Conservation (phyloP, 2,888 invertebrate genomes). For the Euplexia lucipara region DNA sequence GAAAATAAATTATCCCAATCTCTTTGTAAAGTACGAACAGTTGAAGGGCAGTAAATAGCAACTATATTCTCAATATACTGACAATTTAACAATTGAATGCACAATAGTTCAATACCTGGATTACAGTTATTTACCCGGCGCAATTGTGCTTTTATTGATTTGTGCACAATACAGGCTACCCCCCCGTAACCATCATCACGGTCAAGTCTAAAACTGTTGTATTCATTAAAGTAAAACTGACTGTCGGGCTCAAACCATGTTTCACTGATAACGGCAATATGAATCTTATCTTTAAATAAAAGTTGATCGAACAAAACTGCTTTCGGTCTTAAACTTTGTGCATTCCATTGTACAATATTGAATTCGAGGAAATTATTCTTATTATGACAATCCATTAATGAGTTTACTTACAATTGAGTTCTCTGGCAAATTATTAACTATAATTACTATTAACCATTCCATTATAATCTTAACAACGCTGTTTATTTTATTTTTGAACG, state of each 20-base stretch:
- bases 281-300: too few species aligned
- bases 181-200: too few species aligned
- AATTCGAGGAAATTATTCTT: background rate
- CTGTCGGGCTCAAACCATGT: too few species aligned
- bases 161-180: background rate
- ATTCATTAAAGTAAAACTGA: too few species aligned
- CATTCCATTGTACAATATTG: slow-evolving; percentile 12
- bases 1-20: too few species aligned
- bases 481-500: background rate
- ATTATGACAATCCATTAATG: slow-evolving; percentile 9
- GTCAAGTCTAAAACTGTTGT: too few species aligned
- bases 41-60: too few species aligned
- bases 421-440: slow-evolving; percentile 3
- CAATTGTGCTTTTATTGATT: background rate
- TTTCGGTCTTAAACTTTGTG: slow-evolving; percentile 11
- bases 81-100: too few species aligned
- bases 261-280: too few species aligned
- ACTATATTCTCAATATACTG: too few species aligned
- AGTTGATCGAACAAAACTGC: slow-evolving; percentile 1
- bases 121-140: background rate
- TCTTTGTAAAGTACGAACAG: too few species aligned
- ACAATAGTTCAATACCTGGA: too few species aligned
- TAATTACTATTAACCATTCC: slow-evolving; percentile 9
- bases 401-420: slow-evolving; percentile 14
- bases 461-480: slow-evolving; percentile 3